These are phyloP conservation scores for Orthosia gracilis DNA, from an alignment of 2,888 invertebrate genomes.

Conservation along the genomic window DNA sequence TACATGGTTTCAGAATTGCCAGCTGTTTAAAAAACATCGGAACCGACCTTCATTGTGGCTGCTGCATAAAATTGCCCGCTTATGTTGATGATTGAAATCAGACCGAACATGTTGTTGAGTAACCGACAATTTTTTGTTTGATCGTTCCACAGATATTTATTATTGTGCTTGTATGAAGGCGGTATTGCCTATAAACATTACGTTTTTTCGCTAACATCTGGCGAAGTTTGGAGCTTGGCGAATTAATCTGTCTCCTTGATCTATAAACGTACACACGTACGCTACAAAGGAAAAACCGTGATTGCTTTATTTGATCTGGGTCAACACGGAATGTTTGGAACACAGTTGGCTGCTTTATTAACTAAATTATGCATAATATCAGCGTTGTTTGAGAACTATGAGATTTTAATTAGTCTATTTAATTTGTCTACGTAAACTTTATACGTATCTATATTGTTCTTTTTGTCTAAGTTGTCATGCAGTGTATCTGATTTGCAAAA, in stretches of 20 bases:
- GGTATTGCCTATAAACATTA: conserved; percentile 67
- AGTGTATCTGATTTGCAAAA: not conserved
- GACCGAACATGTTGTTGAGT: conserved; percentile 73
- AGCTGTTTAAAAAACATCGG: conserved; percentile 81
- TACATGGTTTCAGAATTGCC: conserved; percentile 73
- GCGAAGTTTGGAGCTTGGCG: conserved; percentile 51
- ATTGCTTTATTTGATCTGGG: conserved; percentile 66
- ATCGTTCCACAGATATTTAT: conserved; percentile 71
- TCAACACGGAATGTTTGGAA: conserved; percentile 52
- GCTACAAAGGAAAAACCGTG: conserved; percentile 57
- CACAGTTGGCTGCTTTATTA: conserved; percentile 42
- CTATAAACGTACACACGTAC: conserved; percentile 63
- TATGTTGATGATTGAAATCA: conserved; percentile 79
- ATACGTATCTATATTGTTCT: too few relatives aligned
- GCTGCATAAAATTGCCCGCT: conserved; percentile 78
- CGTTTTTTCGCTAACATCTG: conserved; percentile 55
- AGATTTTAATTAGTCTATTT: not conserved
- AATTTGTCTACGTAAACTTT: not conserved
- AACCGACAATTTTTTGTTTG: conserved; percentile 75
- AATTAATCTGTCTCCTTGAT: conserved; percentile 73
- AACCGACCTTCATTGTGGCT: conserved; percentile 80
- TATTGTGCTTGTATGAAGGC: conserved; percentile 66
- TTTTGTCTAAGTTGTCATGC: not conserved
- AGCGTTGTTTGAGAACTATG: conserved; percentile 3
- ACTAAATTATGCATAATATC: conserved; percentile 35